A percentile compares a stretch with the other conserved stretches of the same genome.
Evolutionary conservation across 2,113 vertebrate species (phyloP).

Genomic region (Phoenicopterus ruber): DNA sequence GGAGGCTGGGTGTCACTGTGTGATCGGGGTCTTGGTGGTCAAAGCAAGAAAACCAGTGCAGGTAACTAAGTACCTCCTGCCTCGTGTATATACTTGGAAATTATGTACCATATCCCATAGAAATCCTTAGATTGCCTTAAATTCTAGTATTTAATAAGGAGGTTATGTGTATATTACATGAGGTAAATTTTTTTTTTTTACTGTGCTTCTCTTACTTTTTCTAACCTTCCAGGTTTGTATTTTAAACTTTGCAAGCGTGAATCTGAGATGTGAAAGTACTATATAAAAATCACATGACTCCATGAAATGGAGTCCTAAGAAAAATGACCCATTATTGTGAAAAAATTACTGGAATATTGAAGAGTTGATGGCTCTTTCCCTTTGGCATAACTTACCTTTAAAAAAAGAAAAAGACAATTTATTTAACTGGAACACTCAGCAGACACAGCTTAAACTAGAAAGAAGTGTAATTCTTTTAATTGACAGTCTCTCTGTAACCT

Average conservation of each 20-base stretch:
- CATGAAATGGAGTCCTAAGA: not conserved
- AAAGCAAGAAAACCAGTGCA: not conserved
- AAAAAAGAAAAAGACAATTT: not conserved
- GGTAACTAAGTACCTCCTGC: not conserved
- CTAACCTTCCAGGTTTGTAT: not conserved
- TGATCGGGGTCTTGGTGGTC: not conserved
- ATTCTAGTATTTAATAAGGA: not conserved
- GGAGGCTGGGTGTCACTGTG: accelerated
- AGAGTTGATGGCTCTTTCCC: not conserved
- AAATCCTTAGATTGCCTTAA: not conserved
- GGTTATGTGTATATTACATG: not conserved
- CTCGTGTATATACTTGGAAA: not conserved
- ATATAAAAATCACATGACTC: not conserved
- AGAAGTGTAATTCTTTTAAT: not conserved
- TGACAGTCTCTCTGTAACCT: not conserved
- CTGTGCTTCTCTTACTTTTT: not conserved
- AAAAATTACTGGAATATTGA: not conserved
- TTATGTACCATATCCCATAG: not conserved
- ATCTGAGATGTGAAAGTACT: not conserved
- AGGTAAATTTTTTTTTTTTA: not conserved
- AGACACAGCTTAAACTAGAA: not conserved
- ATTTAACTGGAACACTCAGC: not conserved
- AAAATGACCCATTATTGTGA: not conserved
- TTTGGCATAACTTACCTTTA: not conserved
- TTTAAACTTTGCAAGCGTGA: not conserved